phyloP scores from a whole-genome alignment of 2,888 invertebrate species.

The Dastarcus helophoroides region DNA sequence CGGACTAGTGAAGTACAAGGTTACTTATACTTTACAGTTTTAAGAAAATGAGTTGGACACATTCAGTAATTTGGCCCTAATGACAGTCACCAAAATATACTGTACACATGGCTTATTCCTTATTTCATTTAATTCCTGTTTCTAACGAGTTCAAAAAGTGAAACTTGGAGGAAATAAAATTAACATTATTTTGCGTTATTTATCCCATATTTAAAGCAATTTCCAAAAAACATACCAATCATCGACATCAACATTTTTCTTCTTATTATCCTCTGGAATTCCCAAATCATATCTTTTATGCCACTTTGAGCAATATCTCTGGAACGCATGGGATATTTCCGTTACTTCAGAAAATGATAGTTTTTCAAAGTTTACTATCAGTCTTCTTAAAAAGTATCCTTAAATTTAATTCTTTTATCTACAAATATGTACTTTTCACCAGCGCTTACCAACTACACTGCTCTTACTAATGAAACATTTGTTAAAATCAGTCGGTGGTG shows the following conservation, averaged over 20 bases:
- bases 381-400: conserved; percentile 73
- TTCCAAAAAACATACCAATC: conserved; percentile 17
- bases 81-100: too few species aligned
- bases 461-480: conserved; percentile 43
- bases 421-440: conserved; percentile 5
- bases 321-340: conserved; percentile 58
- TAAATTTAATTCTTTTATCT: conserved; percentile 26
- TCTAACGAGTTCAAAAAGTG: too few species aligned
- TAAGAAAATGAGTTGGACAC: too few species aligned
- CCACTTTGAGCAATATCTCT: conserved; percentile 39
- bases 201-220: too few species aligned
- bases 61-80: too few species aligned
- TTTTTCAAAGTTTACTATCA: conserved; percentile 71
- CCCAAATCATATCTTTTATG: too few species aligned
- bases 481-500: conserved; percentile 12
- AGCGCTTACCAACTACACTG: conserved; percentile 51
- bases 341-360: conserved; percentile 75
- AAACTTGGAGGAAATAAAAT: too few species aligned
- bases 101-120: too few species aligned
- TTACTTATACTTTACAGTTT: too few species aligned
- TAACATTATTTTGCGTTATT: too few species aligned
- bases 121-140: too few species aligned
- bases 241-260: conserved; percentile 12
- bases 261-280: conserved; percentile 8
- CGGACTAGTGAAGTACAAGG: too few species aligned